These are phyloP conservation scores for Phylloscopus collybita DNA, from an alignment of 2,797 vertebrate species.

Conservation along the genomic window DNA sequence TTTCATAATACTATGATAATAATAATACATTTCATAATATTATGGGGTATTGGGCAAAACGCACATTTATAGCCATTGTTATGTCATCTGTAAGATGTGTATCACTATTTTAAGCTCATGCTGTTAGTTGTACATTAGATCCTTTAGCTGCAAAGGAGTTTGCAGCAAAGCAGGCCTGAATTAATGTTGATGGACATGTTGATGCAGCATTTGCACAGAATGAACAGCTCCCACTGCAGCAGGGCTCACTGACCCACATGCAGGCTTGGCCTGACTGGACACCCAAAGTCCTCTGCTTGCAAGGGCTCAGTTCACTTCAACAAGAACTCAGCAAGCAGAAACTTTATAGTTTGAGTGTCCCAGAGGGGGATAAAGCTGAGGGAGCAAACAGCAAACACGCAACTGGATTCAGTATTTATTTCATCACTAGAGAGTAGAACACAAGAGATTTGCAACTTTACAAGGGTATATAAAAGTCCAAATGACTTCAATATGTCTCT, in stretches of 20 bases:
- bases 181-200: background rate
- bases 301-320: background rate
- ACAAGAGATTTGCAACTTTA: background rate
- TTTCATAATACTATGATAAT: no score
- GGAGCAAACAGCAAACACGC: rapidly evolving
- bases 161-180: background rate
- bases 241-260: background rate
- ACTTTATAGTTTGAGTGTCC: background rate
- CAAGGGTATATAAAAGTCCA: background rate
- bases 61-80: background rate
- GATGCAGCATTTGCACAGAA: background rate
- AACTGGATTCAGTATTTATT: background rate
- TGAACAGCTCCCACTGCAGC: background rate
- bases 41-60: background rate
- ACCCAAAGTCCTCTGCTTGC: background rate
- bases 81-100: background rate
- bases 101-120: background rate
- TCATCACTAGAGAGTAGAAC: background rate
- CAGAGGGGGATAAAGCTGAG: rapidly evolving
- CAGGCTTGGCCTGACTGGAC: background rate
- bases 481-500: background rate
- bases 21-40: no score
- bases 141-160: background rate
- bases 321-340: background rate
- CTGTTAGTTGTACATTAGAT: background rate